phyloP scores from a whole-genome alignment of 2,113 vertebrate genomes.

The Hydropotes inermis region DNA sequence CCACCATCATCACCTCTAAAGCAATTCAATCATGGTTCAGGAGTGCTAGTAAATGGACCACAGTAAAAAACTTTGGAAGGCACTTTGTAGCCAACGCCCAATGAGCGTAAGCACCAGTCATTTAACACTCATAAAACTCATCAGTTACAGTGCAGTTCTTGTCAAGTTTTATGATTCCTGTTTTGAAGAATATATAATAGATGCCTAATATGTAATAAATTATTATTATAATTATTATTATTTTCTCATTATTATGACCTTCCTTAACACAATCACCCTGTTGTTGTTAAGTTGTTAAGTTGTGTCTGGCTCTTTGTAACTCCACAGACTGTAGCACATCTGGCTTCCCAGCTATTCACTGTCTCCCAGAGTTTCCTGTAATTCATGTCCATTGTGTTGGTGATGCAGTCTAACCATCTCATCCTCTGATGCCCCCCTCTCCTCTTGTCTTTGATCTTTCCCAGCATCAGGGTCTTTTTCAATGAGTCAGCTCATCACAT shows the following conservation, averaged over 20 bases:
- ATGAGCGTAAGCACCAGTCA: rapidly evolving
- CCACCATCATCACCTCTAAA: background rate
- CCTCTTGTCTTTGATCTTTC: background rate
- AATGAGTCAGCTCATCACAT: background rate
- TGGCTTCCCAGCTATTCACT: background rate
- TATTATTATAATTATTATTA: background rate
- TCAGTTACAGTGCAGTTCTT: background rate
- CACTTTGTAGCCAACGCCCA: background rate
- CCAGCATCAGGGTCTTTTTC: background rate
- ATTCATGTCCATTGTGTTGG: background rate
- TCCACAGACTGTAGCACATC: background rate
- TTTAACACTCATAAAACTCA: background rate
- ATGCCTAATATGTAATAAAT: background rate
- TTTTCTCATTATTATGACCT: background rate
- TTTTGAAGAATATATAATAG: background rate
- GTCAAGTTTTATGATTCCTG: background rate
- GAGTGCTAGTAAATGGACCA: background rate
- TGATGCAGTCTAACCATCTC: background rate
- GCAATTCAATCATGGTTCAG: background rate
- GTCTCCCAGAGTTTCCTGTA: background rate
- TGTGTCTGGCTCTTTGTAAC: background rate
- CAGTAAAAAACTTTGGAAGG: background rate
- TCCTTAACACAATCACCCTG: background rate
- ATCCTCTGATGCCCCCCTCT: background rate
- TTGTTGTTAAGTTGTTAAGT: background rate